Evolutionary conservation across 1,140 invertebrate genomes (phyloP), one percentile per base, ranked within the genome.

Genomic region (Bombus difficillimus): DNA sequence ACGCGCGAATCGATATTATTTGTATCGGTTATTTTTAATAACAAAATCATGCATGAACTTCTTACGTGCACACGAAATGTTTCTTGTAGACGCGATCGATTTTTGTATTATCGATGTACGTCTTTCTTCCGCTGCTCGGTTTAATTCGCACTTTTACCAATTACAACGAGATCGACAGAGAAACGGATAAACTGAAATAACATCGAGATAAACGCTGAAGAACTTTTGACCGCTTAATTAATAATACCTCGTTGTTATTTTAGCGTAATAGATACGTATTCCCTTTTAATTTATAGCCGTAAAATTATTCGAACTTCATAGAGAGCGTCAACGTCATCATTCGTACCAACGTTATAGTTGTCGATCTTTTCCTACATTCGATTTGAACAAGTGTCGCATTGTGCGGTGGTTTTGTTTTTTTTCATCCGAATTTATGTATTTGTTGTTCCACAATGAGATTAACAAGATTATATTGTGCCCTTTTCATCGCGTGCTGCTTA

Each of bases 1-100:
- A 90, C 85, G 79, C 76, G 74, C 86, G 88, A 90, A 87, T 92
- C 92, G 88, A 93, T 93, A 93, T 92, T 92, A 92, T 69, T 89
- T 85, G 72, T 68, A 41, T 22, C 3, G 64, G 83, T 88, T 92
- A 92, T 91, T 93, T 92, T 92, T 93, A 92, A 92, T 91, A 87
- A 87, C 86, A 15, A 75, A 59, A 59, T 43, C 77, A 57, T 86
- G 53, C 72, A 80, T 41, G 8, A 53, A 69, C 22, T 66, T 80
- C 47, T 66, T 53, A 59, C 68, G n/a, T n/a, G 37, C n/a, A 13
- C 34, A 28, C 13, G 3, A 32, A 69, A 34, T 15, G 2, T 34
- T 32, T 66, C 22, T 71, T 57, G 15, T 28, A 41, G 13, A 43
- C 22, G 2, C 1, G 28, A 28, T 37, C 28, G 34, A 34, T n/a